Evolutionary conservation across 2,888 invertebrate genomes (phyloP), one percentile per base, ranked within the genome.

Genomic region (Xylota sylvarum): DNA sequence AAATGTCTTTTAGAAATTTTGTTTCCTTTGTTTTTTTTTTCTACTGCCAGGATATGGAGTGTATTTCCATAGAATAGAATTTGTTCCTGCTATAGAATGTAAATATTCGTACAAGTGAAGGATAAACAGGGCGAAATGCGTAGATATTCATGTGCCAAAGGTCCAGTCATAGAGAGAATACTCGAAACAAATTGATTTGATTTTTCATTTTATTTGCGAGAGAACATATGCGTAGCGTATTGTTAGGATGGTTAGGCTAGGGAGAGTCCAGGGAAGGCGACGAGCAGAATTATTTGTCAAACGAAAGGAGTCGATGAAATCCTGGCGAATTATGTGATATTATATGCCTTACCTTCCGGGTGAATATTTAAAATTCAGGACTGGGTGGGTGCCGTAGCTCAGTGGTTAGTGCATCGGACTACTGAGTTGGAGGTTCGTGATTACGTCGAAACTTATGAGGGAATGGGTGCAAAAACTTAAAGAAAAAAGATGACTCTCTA

Each of bases 41-140:
- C 10, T 37, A 3, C 23, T 23, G 23, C 23, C 23, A 23, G 37
- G 9, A 2, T 55, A 19, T 23, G 37, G 37, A 23, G 35, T 50
- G 35, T 50, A 35, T 23, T 50, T 50, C 50, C 50, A 50, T 35
- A 65, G 50, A 9, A 50, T n/a, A 35, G 37, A 52, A 37, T 52
- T 23, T 23, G 19, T 35, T 52, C 37, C 5, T 32, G 14, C 9
- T 14, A 14, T 37, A 14, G n/a, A 35, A 23, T 27, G 62, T 10
- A 46, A 30, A 30, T 60, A 23, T 9, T 40, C 6, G 14, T 40
- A 43, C 27, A 46, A 14, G 23, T 27, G 46, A 27, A 14, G 19
- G 7, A 23, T 27, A 14, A 60, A 23, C 7, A 43, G 12, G 27
- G 23, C 23, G 10, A 56, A 58, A 58, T 32, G 58, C 19, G 37